Conservation (phyloP, 92 coral and sea anemone species). For the Porites divaricata region DNA sequence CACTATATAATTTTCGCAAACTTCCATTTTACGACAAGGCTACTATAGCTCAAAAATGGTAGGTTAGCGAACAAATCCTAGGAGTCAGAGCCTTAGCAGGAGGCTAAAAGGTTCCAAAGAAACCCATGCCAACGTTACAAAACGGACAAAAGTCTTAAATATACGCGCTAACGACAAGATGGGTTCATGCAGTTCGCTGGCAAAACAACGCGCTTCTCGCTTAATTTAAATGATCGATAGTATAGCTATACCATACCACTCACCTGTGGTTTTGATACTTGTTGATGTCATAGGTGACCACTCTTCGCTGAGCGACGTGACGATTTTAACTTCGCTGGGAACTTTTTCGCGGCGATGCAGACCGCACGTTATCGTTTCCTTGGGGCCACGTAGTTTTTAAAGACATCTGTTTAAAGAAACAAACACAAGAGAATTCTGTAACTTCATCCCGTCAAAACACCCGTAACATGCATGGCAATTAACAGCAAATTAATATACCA, state of each 20-base stretch:
- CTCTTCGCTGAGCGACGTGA: background rate
- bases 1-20: background rate
- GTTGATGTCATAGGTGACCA: background rate
- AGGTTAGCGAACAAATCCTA: constrained; percentile 5
- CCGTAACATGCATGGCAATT: constrained; percentile 19
- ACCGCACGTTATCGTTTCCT: background rate
- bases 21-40: background rate
- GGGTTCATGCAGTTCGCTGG: background rate
- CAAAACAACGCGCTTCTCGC: background rate
- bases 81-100: constrained; percentile 16
- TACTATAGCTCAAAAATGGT: no score
- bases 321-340: background rate
- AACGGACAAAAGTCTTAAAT: background rate
- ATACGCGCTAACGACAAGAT: background rate
- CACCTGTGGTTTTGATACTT: constrained; percentile 29
- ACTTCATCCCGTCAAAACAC: constrained; percentile 11
- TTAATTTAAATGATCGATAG: background rate
- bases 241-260: background rate
- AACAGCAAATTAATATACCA: constrained; percentile 16
- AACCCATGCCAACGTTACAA: background rate
- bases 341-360: no score
- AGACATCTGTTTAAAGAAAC: constrained; percentile 29
- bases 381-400: background rate
- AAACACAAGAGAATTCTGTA: constrained; percentile 17
- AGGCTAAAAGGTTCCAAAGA: constrained; percentile 13